Conservation (phyloP, 2,113 vertebrate genomes). For the Taurulus bubalis region DNA sequence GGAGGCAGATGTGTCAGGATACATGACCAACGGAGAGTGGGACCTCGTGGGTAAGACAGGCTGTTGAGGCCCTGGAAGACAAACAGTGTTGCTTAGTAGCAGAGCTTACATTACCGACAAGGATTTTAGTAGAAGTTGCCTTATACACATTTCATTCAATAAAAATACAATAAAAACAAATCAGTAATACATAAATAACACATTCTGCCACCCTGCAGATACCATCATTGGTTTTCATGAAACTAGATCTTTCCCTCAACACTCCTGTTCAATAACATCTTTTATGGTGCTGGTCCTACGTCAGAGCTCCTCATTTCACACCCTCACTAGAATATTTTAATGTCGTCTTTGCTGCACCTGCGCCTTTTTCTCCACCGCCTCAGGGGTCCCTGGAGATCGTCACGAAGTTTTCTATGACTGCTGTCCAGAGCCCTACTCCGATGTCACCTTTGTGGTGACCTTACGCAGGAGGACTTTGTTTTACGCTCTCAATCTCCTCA, state of each 20-base stretch:
- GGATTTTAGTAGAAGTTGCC: neutral
- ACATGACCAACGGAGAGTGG: slow-evolving; percentile 86
- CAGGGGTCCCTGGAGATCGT: slow-evolving; percentile 78
- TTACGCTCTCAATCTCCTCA: slow-evolving; percentile 80
- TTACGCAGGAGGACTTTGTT: slow-evolving; percentile 77
- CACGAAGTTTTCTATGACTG: slow-evolving; percentile 80
- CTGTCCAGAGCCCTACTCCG: slow-evolving; percentile 78
- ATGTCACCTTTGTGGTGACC: slow-evolving; percentile 79
- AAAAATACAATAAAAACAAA: neutral
- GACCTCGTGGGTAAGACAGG: slow-evolving; percentile 82
- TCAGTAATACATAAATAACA: neutral
- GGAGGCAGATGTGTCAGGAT: slow-evolving; percentile 85
- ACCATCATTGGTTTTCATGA: neutral
- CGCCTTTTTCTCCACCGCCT: neutral
- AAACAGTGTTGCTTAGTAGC: slow-evolving; percentile 44
- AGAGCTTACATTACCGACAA: neutral
- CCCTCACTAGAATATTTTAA: neutral
- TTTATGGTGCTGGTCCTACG: slow-evolving; percentile 5
- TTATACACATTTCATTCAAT: neutral
- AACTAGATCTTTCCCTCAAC: neutral
- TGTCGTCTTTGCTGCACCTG: neutral
- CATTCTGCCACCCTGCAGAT: neutral
- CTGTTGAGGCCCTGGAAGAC: neutral
- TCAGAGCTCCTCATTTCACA: neutral
- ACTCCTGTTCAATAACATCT: neutral